Conservation (phyloP, 2,797 vertebrate genomes). For the Babyrousa celebensis region DNA sequence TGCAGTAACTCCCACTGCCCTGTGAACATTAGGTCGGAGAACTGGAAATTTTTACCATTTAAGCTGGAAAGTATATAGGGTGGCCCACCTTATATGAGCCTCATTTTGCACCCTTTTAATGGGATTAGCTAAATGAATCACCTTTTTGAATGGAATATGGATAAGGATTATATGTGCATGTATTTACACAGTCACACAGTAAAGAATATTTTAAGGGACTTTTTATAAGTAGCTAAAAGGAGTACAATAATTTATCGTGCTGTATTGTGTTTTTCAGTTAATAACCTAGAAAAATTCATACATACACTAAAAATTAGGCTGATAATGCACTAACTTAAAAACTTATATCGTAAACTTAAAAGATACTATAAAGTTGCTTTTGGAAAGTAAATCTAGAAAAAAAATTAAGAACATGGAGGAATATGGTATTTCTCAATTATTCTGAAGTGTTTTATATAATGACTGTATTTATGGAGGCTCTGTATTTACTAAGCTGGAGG, state of each 20-base stretch:
- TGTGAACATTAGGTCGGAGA: conserved; percentile 53
- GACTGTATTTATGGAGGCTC: not conserved
- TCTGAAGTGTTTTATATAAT: not conserved
- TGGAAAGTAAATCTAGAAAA: conserved; percentile 39
- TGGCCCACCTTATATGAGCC: conserved; percentile 41
- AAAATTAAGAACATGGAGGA: not conserved
- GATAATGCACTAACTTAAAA: conserved; percentile 23
- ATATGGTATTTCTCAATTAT: not conserved
- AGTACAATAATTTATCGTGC: conserved; percentile 26
- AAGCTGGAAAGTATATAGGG: conserved; percentile 41
- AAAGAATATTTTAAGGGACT: conserved; percentile 56
- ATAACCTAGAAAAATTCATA: not conserved
- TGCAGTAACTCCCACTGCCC: conserved; percentile 64
- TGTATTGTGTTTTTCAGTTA: conserved; percentile 49
- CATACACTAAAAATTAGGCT: conserved; percentile 36
- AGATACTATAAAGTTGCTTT: conserved; percentile 2
- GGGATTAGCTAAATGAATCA: conserved; percentile 70
- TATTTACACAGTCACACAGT: not conserved
- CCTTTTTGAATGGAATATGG: conserved; percentile 64
- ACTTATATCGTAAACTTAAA: not conserved
- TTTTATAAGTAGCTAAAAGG: conserved; percentile 53
- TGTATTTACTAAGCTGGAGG: not conserved
- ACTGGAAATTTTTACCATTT: conserved; percentile 63
- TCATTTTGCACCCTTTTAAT: conserved; percentile 69
- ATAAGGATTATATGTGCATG: conserved; percentile 36